Evolutionary conservation across 2,888 invertebrate species (phyloP), one percentile per base, ranked within the genome.

Genomic region (Proisotoma minuta): DNA sequence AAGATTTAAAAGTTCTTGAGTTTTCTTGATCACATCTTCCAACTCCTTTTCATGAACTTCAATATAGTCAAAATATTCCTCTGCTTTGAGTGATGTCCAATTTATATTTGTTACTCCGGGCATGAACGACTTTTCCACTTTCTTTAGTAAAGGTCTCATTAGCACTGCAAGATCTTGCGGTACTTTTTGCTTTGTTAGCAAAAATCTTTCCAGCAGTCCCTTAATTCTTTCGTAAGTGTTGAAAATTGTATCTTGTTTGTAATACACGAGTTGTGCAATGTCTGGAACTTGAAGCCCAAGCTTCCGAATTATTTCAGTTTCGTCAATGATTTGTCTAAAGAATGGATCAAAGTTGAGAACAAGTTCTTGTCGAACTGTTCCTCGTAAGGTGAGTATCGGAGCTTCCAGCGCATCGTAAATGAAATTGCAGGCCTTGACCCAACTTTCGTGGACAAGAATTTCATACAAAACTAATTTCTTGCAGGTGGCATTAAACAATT

Each of bases 391-490:
- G 1, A 73, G 62, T 8, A 73, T 52, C 10, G 73, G 73, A 12
- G 73, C 68, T 68, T 73, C 73, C 26, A 73, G 52, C 1, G 70
- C 62, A 57, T 73, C 73, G 52, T 70, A 73, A 20, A 73, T 64
- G 10, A 65, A 63, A 48, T 65, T 65, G n/a, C 67, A 60, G 29
- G 68, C 67, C 20, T 68, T 70, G 54, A 68, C 57, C 68, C 69
- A 73, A 10, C 89, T 88, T 70, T 84, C 82, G 75, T 92, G 90
- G 77, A 89, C 88, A 62, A 90, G 85, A 74, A 88, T 82, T 78
- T 92, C 91, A 75, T 87, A 92, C 75, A 91, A 89, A 18, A 88
- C 83, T 66, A 92, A 85, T 2, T 91, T 89, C 63, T 85, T 85
- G 28, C 86, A 83, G 78, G 92, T 81, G 1, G 87, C 86, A 75